Evolutionary conservation across 2,113 vertebrate genomes (phyloP).

Genomic region (Dascyllus trimaculatus): DNA sequence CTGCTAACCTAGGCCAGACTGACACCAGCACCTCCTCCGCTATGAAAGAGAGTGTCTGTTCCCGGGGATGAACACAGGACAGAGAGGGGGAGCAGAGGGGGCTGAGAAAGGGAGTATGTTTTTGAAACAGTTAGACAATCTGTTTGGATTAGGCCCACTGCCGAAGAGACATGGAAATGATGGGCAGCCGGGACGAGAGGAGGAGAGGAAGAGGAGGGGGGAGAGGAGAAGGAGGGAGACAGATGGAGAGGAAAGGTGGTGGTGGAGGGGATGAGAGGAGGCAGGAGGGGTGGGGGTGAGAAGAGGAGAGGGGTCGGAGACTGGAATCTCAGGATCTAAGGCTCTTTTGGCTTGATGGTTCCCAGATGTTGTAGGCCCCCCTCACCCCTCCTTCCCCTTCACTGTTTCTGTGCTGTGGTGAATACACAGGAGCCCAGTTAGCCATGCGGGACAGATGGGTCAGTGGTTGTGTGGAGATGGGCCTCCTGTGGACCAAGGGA

Average conservation of each 20-base stretch:
- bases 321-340: conserved; percentile 80
- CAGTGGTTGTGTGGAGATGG: conserved; percentile 74
- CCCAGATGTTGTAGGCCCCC: conserved; percentile 87
- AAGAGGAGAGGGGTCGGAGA: conserved; percentile 69
- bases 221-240: conserved; percentile 64
- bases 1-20: conserved; percentile 76
- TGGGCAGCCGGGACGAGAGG: conserved; percentile 67
- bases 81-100: conserved; percentile 60
- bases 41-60: conserved; percentile 80
- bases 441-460: conserved; percentile 79
- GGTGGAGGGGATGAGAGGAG: conserved; percentile 53
- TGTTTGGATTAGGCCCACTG: conserved; percentile 80
- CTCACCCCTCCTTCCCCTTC: conserved; percentile 56
- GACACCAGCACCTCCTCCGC: conserved; percentile 72
- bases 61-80: conserved; percentile 59
- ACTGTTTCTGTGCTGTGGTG: conserved; percentile 68
- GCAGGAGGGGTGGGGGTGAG: conserved; percentile 46
- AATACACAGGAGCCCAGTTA: conserved; percentile 82
- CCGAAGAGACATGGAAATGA: conserved; percentile 77
- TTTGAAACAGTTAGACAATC: conserved; percentile 84
- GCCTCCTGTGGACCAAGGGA: conserved; percentile 82
- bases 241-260: conserved; percentile 72
- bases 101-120: conserved; percentile 73
- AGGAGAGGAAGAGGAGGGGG: conserved; percentile 71
- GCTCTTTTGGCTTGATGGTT: conserved; percentile 85